Percentiles rank a stretch among this genome's conserved stretches.
These are phyloP conservation scores for Artibeus jamaicensis DNA, from an alignment of 2,797 vertebrate genomes.

Conservation along the genomic window DNA sequence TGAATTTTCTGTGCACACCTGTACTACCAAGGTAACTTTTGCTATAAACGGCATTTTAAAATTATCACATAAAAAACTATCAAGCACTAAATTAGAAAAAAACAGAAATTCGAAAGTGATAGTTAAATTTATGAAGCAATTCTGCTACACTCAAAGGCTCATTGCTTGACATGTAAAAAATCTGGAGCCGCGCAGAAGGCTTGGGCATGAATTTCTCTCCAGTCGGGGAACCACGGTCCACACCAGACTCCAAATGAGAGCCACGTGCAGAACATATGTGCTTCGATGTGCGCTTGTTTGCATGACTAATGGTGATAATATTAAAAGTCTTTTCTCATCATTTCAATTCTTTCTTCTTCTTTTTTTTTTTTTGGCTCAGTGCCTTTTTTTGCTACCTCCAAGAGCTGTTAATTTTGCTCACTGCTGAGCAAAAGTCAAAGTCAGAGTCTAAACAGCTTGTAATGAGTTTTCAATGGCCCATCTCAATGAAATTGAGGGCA, in stretches of 20 bases:
- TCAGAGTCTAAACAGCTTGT: constrained; percentile 91
- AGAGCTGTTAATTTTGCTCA: constrained; percentile 90
- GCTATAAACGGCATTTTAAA: constrained; percentile 85
- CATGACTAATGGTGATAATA: constrained; percentile 84
- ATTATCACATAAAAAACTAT: constrained; percentile 87
- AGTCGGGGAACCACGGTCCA: constrained; percentile 12
- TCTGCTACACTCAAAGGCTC: constrained; percentile 80
- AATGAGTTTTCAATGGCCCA: constrained; percentile 92
- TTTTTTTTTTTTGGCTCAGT: constrained; percentile 82
- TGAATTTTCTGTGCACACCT: constrained; percentile 72
- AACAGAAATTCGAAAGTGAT: constrained; percentile 82
- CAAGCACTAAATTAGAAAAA: constrained; percentile 88
- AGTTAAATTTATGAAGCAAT: constrained; percentile 89
- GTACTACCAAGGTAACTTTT: constrained; percentile 86
- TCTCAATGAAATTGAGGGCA: constrained; percentile 92
- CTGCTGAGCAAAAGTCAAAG: constrained; percentile 90
- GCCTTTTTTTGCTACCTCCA: constrained; percentile 85
- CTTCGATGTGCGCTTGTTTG: constrained; percentile 78
- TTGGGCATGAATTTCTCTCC: constrained; percentile 64
- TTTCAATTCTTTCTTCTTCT: constrained; percentile 71
- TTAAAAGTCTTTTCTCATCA: constrained; percentile 81
- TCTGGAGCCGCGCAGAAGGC: constrained; percentile 52
- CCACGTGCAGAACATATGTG: constrained; percentile 60
- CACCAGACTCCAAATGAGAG: constrained; percentile 57
- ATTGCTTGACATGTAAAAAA: constrained; percentile 83